Base-by-base conservation (phyloP, 2,888 invertebrate genomes). In the Cyrtodaria siliqua region DNA sequence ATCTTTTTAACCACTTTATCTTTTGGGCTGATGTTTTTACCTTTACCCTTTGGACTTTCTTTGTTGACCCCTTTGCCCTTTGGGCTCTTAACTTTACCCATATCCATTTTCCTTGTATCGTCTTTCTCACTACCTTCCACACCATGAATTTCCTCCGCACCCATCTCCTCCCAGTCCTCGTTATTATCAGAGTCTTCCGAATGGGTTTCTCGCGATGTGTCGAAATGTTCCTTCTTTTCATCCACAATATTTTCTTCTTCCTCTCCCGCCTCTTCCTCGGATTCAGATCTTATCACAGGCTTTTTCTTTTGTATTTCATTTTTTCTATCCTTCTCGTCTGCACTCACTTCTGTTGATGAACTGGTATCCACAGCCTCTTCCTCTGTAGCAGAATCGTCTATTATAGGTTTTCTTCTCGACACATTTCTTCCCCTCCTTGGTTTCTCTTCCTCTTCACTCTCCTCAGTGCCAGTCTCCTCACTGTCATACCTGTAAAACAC, bases 241-340 rank as follows among this genome's bases (percentile, higher is more conserved):
- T 81, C 62, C 53, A 72, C 53, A 42, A 64, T 57, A 50, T 63
- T 62, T 52, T 68, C 33, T 50, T 73, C 50, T 24, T 63, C 68
- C 18, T 72, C 68, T 24, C 53, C 49, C 3, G 55, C 49, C 9
- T 66, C 72, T 14, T 44, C 64, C 6, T 71, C 74, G 3, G 81
- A 70, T 6, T 78, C 75, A 16, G 79, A 76, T 18, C 60, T 24
- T 26, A 76, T 74, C 18, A 79, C 66, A 42, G 66, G 72, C 61
- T 74, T 82, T 60, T 72, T 81, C 61, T 68, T 82, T 60, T 53
- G 60, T 18, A 8, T 23, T 49, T 20, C 2, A 23, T 12, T n/a
- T 44, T 71, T 68, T 23, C 16, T 50, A 40, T 60, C 47, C 14
- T 68, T 50, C 8, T 61, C 57, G 18, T 79, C 76, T n/a, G n/a